These are phyloP conservation scores for Conus ventricosus DNA, from an alignment of 1,140 invertebrate genomes.

Conservation along the genomic window DNA sequence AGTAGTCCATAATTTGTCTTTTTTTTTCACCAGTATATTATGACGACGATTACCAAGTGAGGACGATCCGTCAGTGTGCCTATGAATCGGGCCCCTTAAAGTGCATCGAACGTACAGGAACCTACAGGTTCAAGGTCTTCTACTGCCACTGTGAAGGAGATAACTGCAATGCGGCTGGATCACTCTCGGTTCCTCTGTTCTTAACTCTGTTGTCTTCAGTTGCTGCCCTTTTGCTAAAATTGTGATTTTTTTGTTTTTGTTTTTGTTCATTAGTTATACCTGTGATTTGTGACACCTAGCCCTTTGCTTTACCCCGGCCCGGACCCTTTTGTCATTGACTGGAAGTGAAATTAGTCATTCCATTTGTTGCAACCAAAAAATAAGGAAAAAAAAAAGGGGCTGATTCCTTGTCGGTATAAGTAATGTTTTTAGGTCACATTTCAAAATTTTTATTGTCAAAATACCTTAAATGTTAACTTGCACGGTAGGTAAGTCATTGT, in stretches of 20 bases:
- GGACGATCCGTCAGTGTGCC: slow-evolving; percentile 33
- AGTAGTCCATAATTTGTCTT: neutral
- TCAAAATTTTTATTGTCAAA: no score
- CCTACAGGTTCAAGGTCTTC: slow-evolving; percentile 30
- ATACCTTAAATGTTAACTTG: no score
- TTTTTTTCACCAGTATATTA: slow-evolving; percentile 26
- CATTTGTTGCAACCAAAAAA: no score
- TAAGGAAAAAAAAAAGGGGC: no score
- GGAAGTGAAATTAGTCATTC: no score
- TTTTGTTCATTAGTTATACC: no score
- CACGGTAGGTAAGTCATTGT: no score
- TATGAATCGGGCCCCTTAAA: slow-evolving; percentile 2
- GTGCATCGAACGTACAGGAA: slow-evolving; percentile 32
- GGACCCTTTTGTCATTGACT: no score
- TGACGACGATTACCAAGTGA: slow-evolving; percentile 25
- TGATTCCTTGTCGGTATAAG: no score
- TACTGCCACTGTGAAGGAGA: slow-evolving; percentile 34
- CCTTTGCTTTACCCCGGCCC: no score
- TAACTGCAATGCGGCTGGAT: slow-evolving; percentile 25
- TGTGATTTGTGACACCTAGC: no score
- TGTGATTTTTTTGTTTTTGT: slow-evolving; percentile 14
- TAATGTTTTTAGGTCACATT: no score
- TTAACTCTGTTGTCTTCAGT: neutral
- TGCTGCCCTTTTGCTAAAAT: slow-evolving; percentile 2
- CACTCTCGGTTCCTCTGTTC: slow-evolving; percentile 14